Conservation (phyloP, 1,140 invertebrate species). For the Drosophila equinoxialis region DNA sequence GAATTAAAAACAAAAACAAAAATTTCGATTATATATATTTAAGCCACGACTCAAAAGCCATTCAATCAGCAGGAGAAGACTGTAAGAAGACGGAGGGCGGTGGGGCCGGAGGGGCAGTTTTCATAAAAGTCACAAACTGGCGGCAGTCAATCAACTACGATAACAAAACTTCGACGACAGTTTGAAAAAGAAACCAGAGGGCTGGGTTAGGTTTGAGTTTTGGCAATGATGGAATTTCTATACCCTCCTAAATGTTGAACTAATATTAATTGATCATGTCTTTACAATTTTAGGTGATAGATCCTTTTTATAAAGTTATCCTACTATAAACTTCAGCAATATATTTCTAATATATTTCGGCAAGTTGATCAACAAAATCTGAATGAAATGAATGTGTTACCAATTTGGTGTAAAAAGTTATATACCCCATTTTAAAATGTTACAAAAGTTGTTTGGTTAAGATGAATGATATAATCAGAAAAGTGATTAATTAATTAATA, state of each 20-base stretch:
- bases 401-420: not conserved
- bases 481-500: constrained; percentile 14
- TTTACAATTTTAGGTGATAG: not conserved
- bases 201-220: not conserved
- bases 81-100: not conserved
- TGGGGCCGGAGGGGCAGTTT: constrained; percentile 20
- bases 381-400: not conserved
- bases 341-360: no score
- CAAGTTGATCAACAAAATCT: no score
- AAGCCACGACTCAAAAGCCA: constrained; percentile 38
- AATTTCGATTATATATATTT: constrained; percentile 31
- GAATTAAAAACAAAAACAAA: constrained; percentile 35
- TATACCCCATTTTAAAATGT: not conserved
- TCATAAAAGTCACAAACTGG: constrained; percentile 21
- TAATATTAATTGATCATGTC: not conserved
- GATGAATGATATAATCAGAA: constrained; percentile 20
- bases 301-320: no score
- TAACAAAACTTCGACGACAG: constrained; percentile 1
- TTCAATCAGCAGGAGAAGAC: constrained; percentile 47
- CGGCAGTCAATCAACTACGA: constrained; percentile 25
- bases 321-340: no score
- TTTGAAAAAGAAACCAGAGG: constrained; percentile 12
- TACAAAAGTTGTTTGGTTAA: constrained; percentile 9
- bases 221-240: not conserved
- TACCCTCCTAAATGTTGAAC: not conserved